Evolutionary conservation across 2,888 invertebrate species (phyloP), one percentile per base, ranked within the genome.

Genomic region (Mimumesa dahlbomi): DNA sequence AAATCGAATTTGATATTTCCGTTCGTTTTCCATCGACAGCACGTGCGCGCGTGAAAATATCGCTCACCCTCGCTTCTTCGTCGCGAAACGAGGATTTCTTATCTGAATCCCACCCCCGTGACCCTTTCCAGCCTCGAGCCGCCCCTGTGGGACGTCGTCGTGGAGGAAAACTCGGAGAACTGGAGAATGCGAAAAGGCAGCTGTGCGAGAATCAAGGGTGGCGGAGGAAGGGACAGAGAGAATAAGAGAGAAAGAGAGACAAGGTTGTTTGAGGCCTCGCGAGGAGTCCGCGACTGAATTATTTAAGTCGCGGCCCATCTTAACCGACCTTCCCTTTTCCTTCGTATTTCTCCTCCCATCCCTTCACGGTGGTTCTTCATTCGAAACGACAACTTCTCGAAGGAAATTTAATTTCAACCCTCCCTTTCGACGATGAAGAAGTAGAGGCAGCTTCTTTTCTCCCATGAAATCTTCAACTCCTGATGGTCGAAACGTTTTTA

Each of bases 1-100:
- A 73, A 83, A 82, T 79, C 81, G 81, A 84, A 84, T 80, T 81
- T 79, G 66, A 81, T 81, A 79, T 81, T 83, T 81, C 74, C 75
- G 72, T 68, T 75, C 77, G 50, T 64, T 78, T 69, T 63, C 72
- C 75, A 77, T 85, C 77, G 82, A 64, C 74, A 75, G 77, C 75
- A 75, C 79, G 75, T 74, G 75, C 73, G 59, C 52, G 45, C 61
- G 49, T 62, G 68, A 74, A 80, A 74, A 70, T 80, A 70, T 69
- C 61, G 48, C 29, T 36, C 49, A 9, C 19, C 31, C 34, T 21
- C 38, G 9, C 36, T 53, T 21, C 42, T 6, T 52, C 38, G 54
- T 48, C 36, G 13, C 59, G 57, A 66, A 65, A 61, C 63, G 58
- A 75, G 67, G 71, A 67, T 77, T 77, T 77, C 77, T 77, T 77